These are phyloP conservation scores for Phocoena phocoena DNA, from an alignment of 2,113 vertebrate genomes.

Conservation along the genomic window DNA sequence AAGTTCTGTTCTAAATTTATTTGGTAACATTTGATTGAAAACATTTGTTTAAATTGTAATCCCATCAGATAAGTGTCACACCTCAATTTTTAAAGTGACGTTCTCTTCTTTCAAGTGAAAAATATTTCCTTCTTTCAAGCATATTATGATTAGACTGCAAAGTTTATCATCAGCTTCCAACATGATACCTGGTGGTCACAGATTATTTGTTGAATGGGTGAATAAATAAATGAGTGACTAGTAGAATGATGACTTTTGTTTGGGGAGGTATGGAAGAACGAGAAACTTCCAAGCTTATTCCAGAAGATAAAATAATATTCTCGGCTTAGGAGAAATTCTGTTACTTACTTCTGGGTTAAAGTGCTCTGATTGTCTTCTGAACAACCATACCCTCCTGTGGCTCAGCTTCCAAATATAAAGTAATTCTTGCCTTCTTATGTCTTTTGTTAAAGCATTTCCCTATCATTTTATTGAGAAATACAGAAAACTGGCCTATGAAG, in stretches of 20 bases:
- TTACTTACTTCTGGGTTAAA: background rate
- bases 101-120: background rate
- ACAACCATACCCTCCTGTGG: background rate
- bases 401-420: background rate
- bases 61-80: background rate
- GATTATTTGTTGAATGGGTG: background rate
- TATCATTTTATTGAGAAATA: background rate
- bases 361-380: background rate
- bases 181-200: background rate
- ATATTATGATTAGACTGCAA: background rate
- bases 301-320: background rate
- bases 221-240: background rate
- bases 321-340: background rate
- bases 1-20: background rate
- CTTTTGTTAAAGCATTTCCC: background rate
- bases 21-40: background rate
- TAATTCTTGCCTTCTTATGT: background rate
- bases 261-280: background rate
- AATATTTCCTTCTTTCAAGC: background rate
- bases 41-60: conserved; percentile 11
- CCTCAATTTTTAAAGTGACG: background rate
- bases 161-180: background rate
- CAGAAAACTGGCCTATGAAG: background rate
- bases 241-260: background rate
- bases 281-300: background rate